Base-by-base conservation (phyloP, 2,113 vertebrate species). In the Tricholaema leucomelas region DNA sequence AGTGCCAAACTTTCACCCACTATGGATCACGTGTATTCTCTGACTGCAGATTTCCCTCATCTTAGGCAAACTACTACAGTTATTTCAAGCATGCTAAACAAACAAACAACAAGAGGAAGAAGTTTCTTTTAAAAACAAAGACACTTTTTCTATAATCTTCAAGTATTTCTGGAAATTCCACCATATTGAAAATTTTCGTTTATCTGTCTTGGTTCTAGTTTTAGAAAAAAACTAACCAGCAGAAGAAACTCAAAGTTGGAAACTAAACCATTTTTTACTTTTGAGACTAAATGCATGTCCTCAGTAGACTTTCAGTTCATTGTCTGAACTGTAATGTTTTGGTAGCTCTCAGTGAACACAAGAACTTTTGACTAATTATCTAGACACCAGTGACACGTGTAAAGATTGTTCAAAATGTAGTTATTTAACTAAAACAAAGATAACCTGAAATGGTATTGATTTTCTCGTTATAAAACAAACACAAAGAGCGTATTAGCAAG, bases 401-500 rank as follows among this genome's bases (percentile, higher is more conserved):
- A 71, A 74, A 67, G 63, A 72, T 14, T 66, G 23, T 8, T 93
- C 31, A 44, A 79, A 91, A 87, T 23, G 10, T 14, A 59, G 36
- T 33, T 59, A 40, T 33, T 48, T 63, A 75, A 81, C n/a, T 67
- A 81, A 71, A 87, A 75, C 23, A 74, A 56, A 40, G 5, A 55
- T 35, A 6, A 33, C 14, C 58, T 59, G 46, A 85, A 91, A 59
- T 1, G 0, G 9, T 7, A 15, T 18, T 18, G 17, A 72, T 75
- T 75, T 88, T 44, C 54, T 73, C 70, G 42, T 33, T 17, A 42
- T 63, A 74, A 89, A 91, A 64, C 31, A 87, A 66, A 46, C 18
- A 83, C 18, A 79, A 87, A 42, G 38, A 85, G 54, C 31, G n/a
- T 31, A 64, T 58, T 85, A 96, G 73, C 40, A 84, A 95, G 85